Evolutionary conservation across 2,113 vertebrate genomes (phyloP).

Genomic region (Pantherophis guttatus): DNA sequence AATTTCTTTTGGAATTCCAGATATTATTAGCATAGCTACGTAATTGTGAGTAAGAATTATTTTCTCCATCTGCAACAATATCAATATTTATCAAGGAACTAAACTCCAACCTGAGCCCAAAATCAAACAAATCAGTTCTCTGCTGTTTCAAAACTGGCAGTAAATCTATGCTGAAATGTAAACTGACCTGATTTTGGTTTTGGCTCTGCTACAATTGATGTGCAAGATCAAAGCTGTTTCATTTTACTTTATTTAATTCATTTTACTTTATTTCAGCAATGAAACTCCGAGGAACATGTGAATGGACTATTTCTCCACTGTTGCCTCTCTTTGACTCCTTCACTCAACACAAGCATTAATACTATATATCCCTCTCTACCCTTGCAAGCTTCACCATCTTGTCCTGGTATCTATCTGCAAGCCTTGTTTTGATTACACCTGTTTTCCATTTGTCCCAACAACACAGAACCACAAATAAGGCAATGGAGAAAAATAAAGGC

Average conservation of each 20-base stretch:
- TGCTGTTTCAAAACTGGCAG: not conserved
- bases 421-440: not conserved
- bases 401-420: not conserved
- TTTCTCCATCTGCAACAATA: not conserved
- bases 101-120: not conserved
- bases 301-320: not conserved
- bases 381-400: not conserved
- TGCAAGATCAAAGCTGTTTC: not conserved
- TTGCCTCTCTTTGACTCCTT: not conserved
- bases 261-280: not conserved
- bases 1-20: not conserved
- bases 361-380: not conserved
- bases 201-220: not conserved
- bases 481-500: not conserved
- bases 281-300: not conserved
- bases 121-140: not conserved
- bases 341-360: not conserved
- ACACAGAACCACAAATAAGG: not conserved
- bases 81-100: not conserved
- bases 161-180: not conserved
- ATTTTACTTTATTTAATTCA: not conserved
- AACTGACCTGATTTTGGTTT: not conserved
- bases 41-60: not conserved
- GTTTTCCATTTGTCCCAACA: not conserved
- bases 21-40: not conserved